phyloP scores from a whole-genome alignment of 1,140 invertebrate genomes.

The Hycleus phaleratus region DNA sequence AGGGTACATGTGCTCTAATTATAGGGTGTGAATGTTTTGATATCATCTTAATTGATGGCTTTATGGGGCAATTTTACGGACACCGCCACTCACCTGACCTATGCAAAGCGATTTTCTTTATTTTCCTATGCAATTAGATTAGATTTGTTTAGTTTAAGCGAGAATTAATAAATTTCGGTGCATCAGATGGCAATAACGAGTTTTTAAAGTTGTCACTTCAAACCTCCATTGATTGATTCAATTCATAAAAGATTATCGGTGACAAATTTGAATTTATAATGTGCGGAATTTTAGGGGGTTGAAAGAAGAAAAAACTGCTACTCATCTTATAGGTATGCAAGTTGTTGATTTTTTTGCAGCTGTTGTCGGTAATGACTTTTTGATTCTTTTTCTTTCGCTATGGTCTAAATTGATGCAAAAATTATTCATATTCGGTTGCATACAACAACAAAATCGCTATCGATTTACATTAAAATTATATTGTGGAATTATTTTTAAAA shows the following conservation, averaged over 20 bases:
- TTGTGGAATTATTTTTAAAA: too few relatives aligned
- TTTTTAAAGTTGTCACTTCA: slow-evolving; percentile 10
- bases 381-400: too few relatives aligned
- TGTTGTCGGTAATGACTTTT: background rate
- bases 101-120: too few relatives aligned
- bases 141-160: too few relatives aligned
- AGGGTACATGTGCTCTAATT: slow-evolving; percentile 2
- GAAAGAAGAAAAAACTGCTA: slow-evolving; percentile 3
- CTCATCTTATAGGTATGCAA: slow-evolving; percentile 11
- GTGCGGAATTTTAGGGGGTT: background rate
- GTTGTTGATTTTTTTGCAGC: slow-evolving; percentile 4
- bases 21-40: slow-evolving; percentile 11
- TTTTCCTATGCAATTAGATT: too few relatives aligned
- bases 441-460: too few relatives aligned
- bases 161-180: too few relatives aligned
- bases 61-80: background rate
- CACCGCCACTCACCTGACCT: too few relatives aligned
- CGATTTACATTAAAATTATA: too few relatives aligned
- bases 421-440: too few relatives aligned
- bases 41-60: background rate
- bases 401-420: too few relatives aligned
- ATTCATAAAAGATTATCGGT: slow-evolving; percentile 10
- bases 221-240: slow-evolving; percentile 9
- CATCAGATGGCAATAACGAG: slow-evolving; percentile 2
- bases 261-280: slow-evolving; percentile 14